Evolutionary conservation across 2,797 vertebrate genomes (phyloP).

Genomic region (Enteromius viviparus): DNA sequence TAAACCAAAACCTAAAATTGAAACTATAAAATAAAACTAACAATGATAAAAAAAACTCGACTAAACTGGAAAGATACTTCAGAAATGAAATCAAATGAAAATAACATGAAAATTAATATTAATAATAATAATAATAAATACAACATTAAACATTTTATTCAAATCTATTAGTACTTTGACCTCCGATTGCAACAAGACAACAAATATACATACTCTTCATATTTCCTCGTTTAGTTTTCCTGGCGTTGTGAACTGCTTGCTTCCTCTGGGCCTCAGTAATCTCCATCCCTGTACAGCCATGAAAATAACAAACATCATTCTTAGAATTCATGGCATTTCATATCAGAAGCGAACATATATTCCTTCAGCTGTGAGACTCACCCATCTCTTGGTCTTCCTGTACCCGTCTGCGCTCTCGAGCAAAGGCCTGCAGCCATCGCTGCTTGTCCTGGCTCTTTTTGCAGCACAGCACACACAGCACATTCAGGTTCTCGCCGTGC

Average conservation of each 20-base stretch:
- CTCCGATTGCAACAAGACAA: not conserved
- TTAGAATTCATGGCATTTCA: not conserved
- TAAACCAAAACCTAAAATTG: not conserved
- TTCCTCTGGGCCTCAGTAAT: constrained; percentile 94
- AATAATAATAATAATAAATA: not conserved
- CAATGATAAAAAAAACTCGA: constrained; percentile 3
- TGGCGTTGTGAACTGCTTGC: constrained; percentile 91
- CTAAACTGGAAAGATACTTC: not conserved
- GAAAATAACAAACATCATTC: not conserved
- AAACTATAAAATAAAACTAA: not conserved
- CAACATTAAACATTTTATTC: no score
- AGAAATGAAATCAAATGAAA: not conserved
- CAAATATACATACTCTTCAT: constrained; percentile 83
- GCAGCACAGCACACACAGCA: constrained; percentile 85
- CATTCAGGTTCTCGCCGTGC: constrained; percentile 71
- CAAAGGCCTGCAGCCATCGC: constrained; percentile 89
- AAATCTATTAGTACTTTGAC: not conserved
- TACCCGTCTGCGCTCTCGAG: constrained; percentile 86
- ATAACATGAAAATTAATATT: not conserved
- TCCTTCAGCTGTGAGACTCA: constrained; percentile 67
- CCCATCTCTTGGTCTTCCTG: constrained; percentile 95
- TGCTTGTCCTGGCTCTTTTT: constrained; percentile 92
- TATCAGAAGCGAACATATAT: not conserved
- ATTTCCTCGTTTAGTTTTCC: constrained; percentile 90
- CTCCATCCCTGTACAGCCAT: constrained; percentile 85